Conservation (phyloP, 2,888 invertebrate species). For the Tipula unca region DNA sequence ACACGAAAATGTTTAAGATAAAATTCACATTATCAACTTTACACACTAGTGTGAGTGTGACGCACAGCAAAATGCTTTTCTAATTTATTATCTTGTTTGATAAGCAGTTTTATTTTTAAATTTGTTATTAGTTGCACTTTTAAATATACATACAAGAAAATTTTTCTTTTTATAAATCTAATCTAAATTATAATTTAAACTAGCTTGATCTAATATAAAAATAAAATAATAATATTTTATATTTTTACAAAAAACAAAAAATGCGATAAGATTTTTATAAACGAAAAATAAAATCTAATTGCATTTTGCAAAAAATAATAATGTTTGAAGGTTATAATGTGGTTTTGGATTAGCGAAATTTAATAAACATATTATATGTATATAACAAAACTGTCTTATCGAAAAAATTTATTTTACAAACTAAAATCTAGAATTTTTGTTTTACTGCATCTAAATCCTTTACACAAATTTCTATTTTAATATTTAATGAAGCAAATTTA, state of each 20-base stretch:
- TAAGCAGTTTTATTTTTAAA: background rate
- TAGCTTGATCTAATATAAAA: background rate
- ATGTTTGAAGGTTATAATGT: background rate
- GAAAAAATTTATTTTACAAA: background rate
- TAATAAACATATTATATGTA: background rate
- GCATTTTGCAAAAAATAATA: background rate
- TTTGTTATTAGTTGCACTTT: background rate
- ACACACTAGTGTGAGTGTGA: background rate
- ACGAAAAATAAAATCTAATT: background rate
- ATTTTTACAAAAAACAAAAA: background rate
- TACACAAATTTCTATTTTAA: background rate
- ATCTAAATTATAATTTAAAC: constrained; percentile 8
- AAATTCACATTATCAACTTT: background rate
- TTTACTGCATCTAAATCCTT: background rate
- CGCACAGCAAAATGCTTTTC: background rate
- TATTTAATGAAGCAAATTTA: background rate
- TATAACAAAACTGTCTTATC: background rate
- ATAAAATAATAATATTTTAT: background rate
- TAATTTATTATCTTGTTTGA: background rate
- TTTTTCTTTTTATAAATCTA: background rate
- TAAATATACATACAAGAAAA: background rate
- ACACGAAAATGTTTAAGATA: background rate
- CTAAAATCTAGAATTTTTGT: background rate
- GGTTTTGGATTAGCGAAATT: background rate
- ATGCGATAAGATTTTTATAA: background rate